Conservation (phyloP, 2,113 vertebrate species). For the Thunnus thynnus region DNA sequence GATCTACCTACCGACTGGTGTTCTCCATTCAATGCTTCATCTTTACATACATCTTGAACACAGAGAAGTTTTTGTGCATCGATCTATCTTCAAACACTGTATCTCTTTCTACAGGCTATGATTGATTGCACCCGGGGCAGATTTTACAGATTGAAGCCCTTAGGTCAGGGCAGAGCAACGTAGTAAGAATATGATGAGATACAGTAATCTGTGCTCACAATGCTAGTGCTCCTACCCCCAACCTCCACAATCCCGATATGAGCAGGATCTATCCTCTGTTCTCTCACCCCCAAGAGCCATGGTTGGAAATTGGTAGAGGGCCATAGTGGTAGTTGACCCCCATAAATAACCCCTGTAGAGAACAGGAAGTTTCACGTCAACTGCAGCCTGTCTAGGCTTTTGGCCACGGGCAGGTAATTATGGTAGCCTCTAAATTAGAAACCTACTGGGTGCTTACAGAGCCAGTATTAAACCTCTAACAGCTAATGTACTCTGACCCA, state of each 20-base stretch:
- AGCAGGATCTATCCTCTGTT: constrained; percentile 19
- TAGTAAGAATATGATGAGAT: constrained; percentile 40
- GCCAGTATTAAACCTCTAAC: constrained; percentile 23
- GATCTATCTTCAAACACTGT: constrained; percentile 4
- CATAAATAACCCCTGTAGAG: constrained; percentile 68
- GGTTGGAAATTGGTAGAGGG: constrained; percentile 47
- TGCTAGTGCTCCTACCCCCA: constrained; percentile 9
- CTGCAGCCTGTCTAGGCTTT: constrained; percentile 33
- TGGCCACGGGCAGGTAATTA: constrained; percentile 70
- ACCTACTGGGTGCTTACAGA: constrained; percentile 28
- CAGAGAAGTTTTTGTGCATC: neutral
- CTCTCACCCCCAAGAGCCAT: neutral
- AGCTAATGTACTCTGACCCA: constrained; percentile 43
- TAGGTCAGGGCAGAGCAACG: constrained; percentile 39
- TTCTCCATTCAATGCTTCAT: constrained; percentile 1
- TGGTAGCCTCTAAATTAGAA: constrained; percentile 56
- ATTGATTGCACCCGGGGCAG: constrained; percentile 49
- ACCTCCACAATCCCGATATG: constrained; percentile 7
- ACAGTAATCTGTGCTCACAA: constrained; percentile 47
- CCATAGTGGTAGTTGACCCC: constrained; percentile 54
- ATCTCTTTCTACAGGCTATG: constrained; percentile 26
- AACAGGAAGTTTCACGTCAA: constrained; percentile 29
- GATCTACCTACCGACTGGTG: neutral
- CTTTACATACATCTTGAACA: constrained; percentile 9
- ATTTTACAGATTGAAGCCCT: constrained; percentile 64